phyloP scores from a whole-genome alignment of 2,113 vertebrate genomes.

The Seriola quinqueradiata region DNA sequence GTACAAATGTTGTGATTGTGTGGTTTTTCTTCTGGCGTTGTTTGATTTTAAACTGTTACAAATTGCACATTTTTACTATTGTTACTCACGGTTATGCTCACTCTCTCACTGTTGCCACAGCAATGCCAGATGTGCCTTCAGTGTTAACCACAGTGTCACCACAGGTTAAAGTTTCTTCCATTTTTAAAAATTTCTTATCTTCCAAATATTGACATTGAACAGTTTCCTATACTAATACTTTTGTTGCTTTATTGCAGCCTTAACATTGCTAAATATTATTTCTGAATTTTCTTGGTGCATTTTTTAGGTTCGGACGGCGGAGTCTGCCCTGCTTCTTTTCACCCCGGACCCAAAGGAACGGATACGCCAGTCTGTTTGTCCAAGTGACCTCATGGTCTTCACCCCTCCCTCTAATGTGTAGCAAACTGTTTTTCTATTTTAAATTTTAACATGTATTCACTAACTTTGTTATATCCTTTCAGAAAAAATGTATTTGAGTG shows the following conservation, averaged over 20 bases:
- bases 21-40: neutral
- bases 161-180: conserved; percentile 67
- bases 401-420: conserved; percentile 72
- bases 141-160: conserved; percentile 44
- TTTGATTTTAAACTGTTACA: neutral
- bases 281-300: neutral
- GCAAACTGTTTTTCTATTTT: neutral
- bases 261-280: neutral
- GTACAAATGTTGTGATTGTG: neutral
- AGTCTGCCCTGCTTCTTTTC: conserved; percentile 76
- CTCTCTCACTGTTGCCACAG: conserved; percentile 64
- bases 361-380: conserved; percentile 80
- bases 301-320: conserved; percentile 53
- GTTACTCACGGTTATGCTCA: conserved; percentile 31
- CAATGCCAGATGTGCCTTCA: conserved; percentile 50
- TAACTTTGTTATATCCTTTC: neutral
- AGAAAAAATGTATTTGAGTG: neutral
- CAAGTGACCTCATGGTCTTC: conserved; percentile 83
- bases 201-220: neutral
- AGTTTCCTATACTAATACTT: too few relatives aligned
- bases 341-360: conserved; percentile 76
- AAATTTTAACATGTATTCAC: neutral
- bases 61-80: neutral
- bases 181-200: neutral
- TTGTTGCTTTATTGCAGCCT: neutral